Percentiles rank a stretch among this genome's conserved stretches.
Evolutionary conservation across 2,113 vertebrate genomes (phyloP).

Genomic region (Odocoileus hemionus): DNA sequence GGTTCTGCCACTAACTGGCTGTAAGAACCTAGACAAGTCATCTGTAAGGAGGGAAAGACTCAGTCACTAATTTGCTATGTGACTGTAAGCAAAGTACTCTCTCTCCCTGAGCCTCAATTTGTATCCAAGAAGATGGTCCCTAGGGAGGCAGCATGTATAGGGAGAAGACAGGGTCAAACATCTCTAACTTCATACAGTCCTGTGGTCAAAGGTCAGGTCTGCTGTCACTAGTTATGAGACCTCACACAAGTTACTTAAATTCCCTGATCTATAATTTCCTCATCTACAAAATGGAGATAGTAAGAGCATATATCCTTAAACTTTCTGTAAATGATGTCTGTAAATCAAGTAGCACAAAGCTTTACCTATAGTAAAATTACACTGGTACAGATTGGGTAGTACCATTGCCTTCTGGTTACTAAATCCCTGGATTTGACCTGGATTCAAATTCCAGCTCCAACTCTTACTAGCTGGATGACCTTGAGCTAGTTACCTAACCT

Average conservation of each 20-base stretch:
- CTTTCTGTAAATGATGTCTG: slow-evolving; percentile 20
- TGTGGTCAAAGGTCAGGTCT: neutral
- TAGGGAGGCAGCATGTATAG: neutral
- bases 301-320: neutral
- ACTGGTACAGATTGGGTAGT: neutral
- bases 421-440: slow-evolving; percentile 35
- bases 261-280: neutral
- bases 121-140: neutral
- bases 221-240: neutral
- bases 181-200: slow-evolving; percentile 14
- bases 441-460: slow-evolving; percentile 32
- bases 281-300: neutral
- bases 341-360: slow-evolving; percentile 17
- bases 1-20: slow-evolving; percentile 5
- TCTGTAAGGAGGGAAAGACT: neutral
- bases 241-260: slow-evolving; percentile 29
- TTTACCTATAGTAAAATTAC: slow-evolving; percentile 15
- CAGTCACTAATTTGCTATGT: neutral
- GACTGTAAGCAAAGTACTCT: neutral
- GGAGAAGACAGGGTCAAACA: slow-evolving; percentile 4
- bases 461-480: slow-evolving; percentile 16
- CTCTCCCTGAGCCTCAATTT: neutral
- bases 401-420: neutral
- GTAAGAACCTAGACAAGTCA: slow-evolving; percentile 12
- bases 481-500: slow-evolving; percentile 19